A percentile compares a stretch with the other conserved stretches of the same genome.
phyloP scores from a whole-genome alignment of 2,113 vertebrate genomes.

The Orientallactaga bullata region DNA sequence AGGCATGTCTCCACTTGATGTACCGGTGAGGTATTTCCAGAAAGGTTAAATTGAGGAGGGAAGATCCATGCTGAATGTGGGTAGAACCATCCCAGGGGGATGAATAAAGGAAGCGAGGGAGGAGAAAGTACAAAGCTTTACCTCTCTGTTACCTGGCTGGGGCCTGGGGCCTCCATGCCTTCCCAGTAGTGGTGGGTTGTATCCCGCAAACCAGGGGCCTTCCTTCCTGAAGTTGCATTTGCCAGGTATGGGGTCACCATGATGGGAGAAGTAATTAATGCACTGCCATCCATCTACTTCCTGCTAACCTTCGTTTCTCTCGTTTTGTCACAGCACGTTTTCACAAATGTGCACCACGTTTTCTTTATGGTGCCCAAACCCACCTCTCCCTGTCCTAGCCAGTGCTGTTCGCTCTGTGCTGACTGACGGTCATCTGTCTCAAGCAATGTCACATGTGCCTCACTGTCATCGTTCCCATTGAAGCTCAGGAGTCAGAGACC shows the following conservation, averaged over 20 bases:
- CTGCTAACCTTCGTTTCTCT: background rate
- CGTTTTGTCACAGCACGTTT: no score
- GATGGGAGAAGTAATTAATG: background rate
- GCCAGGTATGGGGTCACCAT: background rate
- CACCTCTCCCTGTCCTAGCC: background rate
- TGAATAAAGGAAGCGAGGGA: no score
- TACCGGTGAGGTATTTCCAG: background rate
- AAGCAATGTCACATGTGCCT: background rate
- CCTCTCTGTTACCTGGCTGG: background rate
- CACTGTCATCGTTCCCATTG: background rate
- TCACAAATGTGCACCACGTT: background rate
- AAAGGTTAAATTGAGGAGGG: background rate
- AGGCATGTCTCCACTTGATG: background rate
- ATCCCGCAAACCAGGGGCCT: background rate
- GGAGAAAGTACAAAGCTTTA: background rate
- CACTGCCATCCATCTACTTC: background rate
- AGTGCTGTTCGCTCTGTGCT: background rate
- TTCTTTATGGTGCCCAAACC: background rate
- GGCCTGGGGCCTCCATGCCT: no score
- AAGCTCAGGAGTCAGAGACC: background rate
- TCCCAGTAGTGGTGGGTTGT: background rate
- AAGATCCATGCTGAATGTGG: background rate
- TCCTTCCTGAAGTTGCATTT: background rate
- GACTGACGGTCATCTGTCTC: background rate
- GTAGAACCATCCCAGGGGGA: background rate